Base-by-base conservation (phyloP, 2,113 vertebrate species). In the Plecotus auritus region DNA sequence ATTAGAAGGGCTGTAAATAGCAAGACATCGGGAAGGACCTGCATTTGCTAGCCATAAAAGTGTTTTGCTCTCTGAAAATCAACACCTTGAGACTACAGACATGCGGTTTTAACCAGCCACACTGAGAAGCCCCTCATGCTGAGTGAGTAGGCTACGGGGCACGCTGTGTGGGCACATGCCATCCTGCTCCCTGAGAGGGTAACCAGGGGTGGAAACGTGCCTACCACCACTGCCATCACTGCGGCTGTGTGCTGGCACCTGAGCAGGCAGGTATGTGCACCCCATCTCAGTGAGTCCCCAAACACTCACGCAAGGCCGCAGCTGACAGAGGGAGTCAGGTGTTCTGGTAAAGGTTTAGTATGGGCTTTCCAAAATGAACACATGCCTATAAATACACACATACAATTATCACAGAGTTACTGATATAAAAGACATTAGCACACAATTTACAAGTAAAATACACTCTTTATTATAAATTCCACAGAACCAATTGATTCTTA, bases 151-250 rank as follows among this genome's bases (percentile, higher is more conserved):
- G 67, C 7, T 54, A 7, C 3, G 4, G 28, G 51, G 47, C 22
- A 30, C 0, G 0, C 17, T 7, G 28, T 3, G 5, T 40, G 2
- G 18, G 18, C 16, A 12, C 20, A 1, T 6, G 26, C 14, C 45
- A 14, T 4, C 76, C 4, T 66, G 32, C 47, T 70, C 59, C 32
- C 51, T 30, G 5, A 0, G 0, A 32, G 1, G 42, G 49, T 16
- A 35, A 37, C 2, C 0, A 0, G 2, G 70, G 40, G 32, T 3
- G n/a, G 56, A 69, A 59, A 81, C 0, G 13, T 0, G 16, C 14
- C 45, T 5, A 4, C 0, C 6, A 26, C 26, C 74, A 51, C 1
- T 0, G 6, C 51, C 7, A 20, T 18, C 59, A 23, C 0, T 0
- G 30, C 0, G 0, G 23, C 2, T 10, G 7, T 20, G 2, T 16